Conservation (phyloP, 1,140 invertebrate genomes). For the Bilobella aurantiaca region DNA sequence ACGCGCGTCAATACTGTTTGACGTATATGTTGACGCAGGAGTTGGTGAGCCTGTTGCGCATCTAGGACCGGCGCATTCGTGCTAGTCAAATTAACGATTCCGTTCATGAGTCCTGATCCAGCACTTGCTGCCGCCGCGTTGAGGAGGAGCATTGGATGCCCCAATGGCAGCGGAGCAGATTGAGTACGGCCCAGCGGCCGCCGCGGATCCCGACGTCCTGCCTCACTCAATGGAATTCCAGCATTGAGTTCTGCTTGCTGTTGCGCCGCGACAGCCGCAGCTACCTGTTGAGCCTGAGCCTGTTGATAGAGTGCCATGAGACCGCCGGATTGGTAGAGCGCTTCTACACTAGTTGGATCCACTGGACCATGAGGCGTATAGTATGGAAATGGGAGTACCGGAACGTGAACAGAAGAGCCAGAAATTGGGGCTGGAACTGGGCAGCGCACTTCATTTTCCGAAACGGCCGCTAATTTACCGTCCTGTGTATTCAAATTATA, state of each 20-base stretch:
- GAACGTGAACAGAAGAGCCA: too few relatives aligned
- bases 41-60: constrained; percentile 47
- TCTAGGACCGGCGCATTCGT: constrained; percentile 48
- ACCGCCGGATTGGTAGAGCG: constrained; percentile 28
- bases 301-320: constrained; percentile 27
- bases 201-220: constrained; percentile 38
- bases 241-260: not conserved
- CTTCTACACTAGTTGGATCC: constrained; percentile 28
- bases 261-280: not conserved
- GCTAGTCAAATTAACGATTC: constrained; percentile 21
- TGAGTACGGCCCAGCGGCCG: constrained; percentile 81
- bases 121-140: constrained; percentile 11
- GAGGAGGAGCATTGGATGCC: constrained; percentile 67
- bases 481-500: constrained; percentile 20
- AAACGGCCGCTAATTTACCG: constrained; percentile 50
- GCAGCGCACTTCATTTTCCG: constrained; percentile 65
- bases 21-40: constrained; percentile 61
- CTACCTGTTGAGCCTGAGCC: constrained; percentile 13
- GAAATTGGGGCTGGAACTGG: constrained; percentile 52
- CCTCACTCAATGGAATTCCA: not conserved
- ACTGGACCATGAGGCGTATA: constrained; percentile 49
- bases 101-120: constrained; percentile 19
- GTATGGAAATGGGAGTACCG: constrained; percentile 59
- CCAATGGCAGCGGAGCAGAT: constrained; percentile 63
- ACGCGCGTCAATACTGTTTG: constrained; percentile 75